Percentiles rank a stretch among this genome's conserved stretches.
These are phyloP conservation scores for Micrasema longulum DNA, from an alignment of 1,140 invertebrate species.

Conservation along the genomic window DNA sequence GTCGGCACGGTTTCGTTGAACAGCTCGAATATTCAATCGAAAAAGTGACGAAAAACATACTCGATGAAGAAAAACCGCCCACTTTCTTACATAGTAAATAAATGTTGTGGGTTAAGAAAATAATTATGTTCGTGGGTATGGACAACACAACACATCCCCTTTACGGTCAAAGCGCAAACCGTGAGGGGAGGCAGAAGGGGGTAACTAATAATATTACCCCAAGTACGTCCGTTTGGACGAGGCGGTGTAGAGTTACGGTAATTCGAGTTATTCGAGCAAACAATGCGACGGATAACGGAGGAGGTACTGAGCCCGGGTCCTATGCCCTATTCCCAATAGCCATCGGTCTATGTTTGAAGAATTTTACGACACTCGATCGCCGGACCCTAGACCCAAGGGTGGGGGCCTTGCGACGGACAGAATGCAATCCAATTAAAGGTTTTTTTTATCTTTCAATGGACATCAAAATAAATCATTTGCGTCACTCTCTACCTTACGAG, in stretches of 20 bases:
- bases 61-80: no score
- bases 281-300: conserved; percentile 20
- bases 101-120: no score
- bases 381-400: neutral
- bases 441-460: no score
- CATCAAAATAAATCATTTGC: no score
- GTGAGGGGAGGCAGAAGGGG: neutral
- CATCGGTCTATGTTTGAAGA: conserved; percentile 22
- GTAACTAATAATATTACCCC: conserved; percentile 29
- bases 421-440: conserved; percentile 8
- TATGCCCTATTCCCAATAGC: neutral
- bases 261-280: conserved; percentile 35
- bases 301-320: no score
- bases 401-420: neutral
- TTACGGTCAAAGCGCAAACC: conserved; percentile 2
- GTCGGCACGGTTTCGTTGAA: no score
- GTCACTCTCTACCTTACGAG: no score
- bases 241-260: conserved; percentile 30
- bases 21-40: no score
- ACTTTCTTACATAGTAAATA: no score
- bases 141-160: neutral
- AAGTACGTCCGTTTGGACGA: neutral
- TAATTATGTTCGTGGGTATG: neutral
- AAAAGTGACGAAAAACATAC: no score
- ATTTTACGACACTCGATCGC: conserved; percentile 23